phyloP scores from a whole-genome alignment of 2,113 vertebrate genomes.

The Neofelis nebulosa region DNA sequence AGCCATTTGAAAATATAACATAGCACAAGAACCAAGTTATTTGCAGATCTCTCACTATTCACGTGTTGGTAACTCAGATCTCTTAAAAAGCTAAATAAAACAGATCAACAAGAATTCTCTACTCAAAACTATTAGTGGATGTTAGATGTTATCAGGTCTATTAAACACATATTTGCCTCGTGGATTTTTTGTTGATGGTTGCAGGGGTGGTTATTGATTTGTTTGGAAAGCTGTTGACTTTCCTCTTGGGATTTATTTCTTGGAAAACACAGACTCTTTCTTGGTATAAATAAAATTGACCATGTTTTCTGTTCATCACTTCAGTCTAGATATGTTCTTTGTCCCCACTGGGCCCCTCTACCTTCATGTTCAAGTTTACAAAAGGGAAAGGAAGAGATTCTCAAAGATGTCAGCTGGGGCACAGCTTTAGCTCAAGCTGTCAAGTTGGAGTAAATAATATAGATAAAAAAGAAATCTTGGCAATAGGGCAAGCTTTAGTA shows the following conservation, averaged over 20 bases:
- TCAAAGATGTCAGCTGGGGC: background rate
- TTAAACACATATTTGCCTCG: background rate
- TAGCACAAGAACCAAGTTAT: background rate
- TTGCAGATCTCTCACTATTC: background rate
- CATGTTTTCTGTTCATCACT: background rate
- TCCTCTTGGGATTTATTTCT: background rate
- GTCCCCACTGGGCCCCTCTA: background rate
- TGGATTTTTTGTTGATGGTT: background rate
- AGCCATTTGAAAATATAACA: background rate
- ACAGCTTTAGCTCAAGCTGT: background rate
- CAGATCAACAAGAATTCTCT: background rate
- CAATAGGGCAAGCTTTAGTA: background rate
- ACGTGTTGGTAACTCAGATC: background rate
- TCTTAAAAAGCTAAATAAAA: background rate
- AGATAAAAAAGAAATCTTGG: background rate
- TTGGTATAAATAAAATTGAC: slow-evolving; percentile 9
- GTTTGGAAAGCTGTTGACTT: background rate
- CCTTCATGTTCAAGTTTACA: slow-evolving; percentile 11
- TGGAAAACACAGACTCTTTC: background rate
- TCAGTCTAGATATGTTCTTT: background rate
- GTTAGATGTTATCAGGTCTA: background rate
- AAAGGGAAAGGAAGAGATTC: slow-evolving; percentile 1
- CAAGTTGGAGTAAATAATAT: background rate
- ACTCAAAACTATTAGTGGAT: background rate
- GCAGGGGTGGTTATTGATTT: background rate